Percentiles rank a stretch among this genome's conserved stretches.
Conservation (phyloP, 2,113 vertebrate genomes). For the Butorides virescens region DNA sequence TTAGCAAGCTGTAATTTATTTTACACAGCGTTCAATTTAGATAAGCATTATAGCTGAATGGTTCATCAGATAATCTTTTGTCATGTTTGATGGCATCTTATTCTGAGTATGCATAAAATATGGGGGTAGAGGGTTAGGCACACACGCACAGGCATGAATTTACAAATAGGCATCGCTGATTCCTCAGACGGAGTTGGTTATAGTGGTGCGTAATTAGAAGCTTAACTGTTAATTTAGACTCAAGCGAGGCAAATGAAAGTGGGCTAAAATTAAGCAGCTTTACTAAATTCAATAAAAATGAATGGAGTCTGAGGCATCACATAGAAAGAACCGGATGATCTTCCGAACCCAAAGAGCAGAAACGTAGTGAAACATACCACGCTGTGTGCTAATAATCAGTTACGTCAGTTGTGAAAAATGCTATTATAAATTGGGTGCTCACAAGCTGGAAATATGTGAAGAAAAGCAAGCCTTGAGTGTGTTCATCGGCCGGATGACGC, state of each 20-base stretch:
- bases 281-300: not conserved
- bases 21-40: not conserved
- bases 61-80: constrained; percentile 19
- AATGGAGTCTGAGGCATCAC: not conserved
- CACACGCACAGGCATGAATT: not conserved
- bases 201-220: not conserved
- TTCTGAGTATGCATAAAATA: not conserved
- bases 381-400: not conserved
- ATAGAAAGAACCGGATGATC: not conserved
- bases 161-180: not conserved
- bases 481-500: not conserved
- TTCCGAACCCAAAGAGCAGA: not conserved
- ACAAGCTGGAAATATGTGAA: not conserved
- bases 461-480: not conserved
- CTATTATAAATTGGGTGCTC: not conserved
- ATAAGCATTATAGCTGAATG: constrained; percentile 2
- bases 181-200: not conserved
- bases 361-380: not conserved
- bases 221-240: not conserved
- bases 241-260: not conserved
- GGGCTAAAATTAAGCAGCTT: not conserved
- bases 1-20: constrained; percentile 18
- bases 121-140: not conserved
- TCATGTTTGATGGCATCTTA: constrained; percentile 17
- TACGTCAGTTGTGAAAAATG: not conserved